These are phyloP conservation scores for Chrysopa pallens DNA, from an alignment of 1,140 invertebrate species.

Conservation along the genomic window DNA sequence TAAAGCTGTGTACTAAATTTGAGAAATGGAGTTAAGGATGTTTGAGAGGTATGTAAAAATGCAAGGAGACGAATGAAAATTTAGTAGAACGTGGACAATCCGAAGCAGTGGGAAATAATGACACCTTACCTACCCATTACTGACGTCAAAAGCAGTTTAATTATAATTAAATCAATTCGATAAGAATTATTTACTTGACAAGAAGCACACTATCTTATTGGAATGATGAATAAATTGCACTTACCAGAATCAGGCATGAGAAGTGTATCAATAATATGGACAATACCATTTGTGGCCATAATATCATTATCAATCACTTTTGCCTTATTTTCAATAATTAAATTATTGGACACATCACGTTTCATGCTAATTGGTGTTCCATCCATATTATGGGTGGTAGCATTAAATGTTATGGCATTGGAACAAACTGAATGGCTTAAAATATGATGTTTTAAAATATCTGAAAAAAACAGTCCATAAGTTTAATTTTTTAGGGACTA, in stretches of 20 bases:
- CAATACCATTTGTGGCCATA: constrained; percentile 47
- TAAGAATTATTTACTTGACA: too few species aligned
- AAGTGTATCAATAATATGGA: constrained; percentile 46
- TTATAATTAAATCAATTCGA: too few species aligned
- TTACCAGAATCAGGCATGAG: constrained; percentile 33
- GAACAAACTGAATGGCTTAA: constrained; percentile 47
- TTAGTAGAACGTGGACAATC: too few species aligned
- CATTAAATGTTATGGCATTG: constrained; percentile 31
- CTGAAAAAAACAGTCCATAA: constrained; percentile 16
- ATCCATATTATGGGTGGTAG: constrained; percentile 32
- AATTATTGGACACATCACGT: constrained; percentile 24
- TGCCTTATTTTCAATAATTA: constrained; percentile 26
- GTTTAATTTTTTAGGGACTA: background rate
- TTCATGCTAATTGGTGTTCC: constrained; percentile 31
- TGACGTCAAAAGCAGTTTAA: too few species aligned
- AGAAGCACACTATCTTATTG: too few species aligned
- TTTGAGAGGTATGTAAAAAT: too few species aligned
- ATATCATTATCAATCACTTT: constrained; percentile 26
- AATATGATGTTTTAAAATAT: constrained; percentile 42
- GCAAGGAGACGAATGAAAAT: too few species aligned
- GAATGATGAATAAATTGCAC: too few species aligned
- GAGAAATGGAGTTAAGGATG: too few species aligned
- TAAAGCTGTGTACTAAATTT: too few species aligned
- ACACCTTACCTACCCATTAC: too few species aligned
- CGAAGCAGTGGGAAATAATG: too few species aligned